A percentile compares a stretch with the other conserved stretches of the same genome.
phyloP scores from a whole-genome alignment of 1,140 invertebrate genomes.

The Hypsibius dujardini region DNA sequence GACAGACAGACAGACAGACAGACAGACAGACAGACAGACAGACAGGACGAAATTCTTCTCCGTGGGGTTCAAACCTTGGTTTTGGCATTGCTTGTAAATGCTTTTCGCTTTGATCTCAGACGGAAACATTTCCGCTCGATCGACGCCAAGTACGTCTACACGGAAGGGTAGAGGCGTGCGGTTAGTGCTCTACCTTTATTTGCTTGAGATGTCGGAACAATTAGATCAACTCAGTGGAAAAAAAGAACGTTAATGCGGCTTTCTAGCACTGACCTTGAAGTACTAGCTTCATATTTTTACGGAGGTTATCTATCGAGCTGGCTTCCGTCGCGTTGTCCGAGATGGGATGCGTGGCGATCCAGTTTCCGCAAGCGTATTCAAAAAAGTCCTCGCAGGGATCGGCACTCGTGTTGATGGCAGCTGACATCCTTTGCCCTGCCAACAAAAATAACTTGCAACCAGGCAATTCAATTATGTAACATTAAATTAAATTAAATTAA shows the following conservation, averaged over 20 bases:
- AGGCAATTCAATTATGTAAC: too few relatives aligned
- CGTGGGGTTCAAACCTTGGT: constrained; percentile 19
- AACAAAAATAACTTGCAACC: background rate
- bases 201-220: background rate
- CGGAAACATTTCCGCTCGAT: constrained; percentile 25
- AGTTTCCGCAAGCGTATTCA: constrained; percentile 38
- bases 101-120: constrained; percentile 28
- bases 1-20: too few relatives aligned
- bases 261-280: constrained; percentile 33
- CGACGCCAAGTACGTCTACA: constrained; percentile 29
- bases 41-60: background rate
- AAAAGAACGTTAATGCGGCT: background rate
- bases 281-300: constrained; percentile 40
- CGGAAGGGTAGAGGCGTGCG: constrained; percentile 16
- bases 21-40: too few relatives aligned
- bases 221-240: background rate
- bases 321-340: constrained; percentile 45
- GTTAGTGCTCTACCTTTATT: background rate
- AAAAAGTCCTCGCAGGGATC: constrained; percentile 42
- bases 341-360: constrained; percentile 45
- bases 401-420: constrained; percentile 19
- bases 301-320: constrained; percentile 42
- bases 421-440: background rate
- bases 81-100: constrained; percentile 29
- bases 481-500: too few relatives aligned